A percentile compares a stretch with the other conserved stretches of the same genome.
Evolutionary conservation across 35 echinoderm and acorn worm genomes (phyloP).

Genomic region (Apostichopus californicus): DNA sequence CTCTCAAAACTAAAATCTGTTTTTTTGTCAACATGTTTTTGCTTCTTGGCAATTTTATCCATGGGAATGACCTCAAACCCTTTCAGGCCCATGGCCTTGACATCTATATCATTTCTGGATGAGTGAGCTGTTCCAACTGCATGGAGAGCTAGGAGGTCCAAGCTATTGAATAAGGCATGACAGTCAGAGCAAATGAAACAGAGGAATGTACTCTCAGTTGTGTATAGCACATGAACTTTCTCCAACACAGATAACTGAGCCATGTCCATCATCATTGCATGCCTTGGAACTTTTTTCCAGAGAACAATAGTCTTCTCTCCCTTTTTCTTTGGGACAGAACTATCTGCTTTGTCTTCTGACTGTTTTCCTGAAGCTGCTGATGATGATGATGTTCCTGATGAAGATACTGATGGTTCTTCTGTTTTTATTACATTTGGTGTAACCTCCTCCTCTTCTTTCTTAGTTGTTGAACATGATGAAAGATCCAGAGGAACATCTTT

Average conservation of each 20-base stretch:
- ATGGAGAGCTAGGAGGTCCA: conserved; percentile 19
- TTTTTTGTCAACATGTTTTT: conserved; percentile 40
- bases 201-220: conserved; percentile 46
- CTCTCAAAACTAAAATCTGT: conserved; percentile 50
- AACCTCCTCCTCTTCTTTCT: conserved; percentile 9
- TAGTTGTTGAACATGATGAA: conserved; percentile 41
- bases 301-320: conserved; percentile 51
- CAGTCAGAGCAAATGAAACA: conserved; percentile 56
- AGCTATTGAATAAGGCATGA: conserved; percentile 41
- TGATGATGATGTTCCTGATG: background rate
- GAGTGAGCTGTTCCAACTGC: conserved; percentile 47
- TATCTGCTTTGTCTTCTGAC: background rate
- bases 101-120: conserved; percentile 29
- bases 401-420: conserved; percentile 16
- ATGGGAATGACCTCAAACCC: conserved; percentile 53
- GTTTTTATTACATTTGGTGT: conserved; percentile 30
- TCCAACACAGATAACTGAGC: conserved; percentile 46
- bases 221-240: conserved; percentile 51
- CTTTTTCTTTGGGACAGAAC: background rate
- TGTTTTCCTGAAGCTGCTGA: conserved; percentile 15
- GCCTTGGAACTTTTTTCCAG: conserved; percentile 41
- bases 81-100: conserved; percentile 39
- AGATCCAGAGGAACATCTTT: conserved; percentile 41
- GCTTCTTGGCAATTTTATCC: conserved; percentile 50
- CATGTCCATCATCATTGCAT: conserved; percentile 58